phyloP scores from a whole-genome alignment of 2,888 invertebrate species.

The Halictus ligatus region DNA sequence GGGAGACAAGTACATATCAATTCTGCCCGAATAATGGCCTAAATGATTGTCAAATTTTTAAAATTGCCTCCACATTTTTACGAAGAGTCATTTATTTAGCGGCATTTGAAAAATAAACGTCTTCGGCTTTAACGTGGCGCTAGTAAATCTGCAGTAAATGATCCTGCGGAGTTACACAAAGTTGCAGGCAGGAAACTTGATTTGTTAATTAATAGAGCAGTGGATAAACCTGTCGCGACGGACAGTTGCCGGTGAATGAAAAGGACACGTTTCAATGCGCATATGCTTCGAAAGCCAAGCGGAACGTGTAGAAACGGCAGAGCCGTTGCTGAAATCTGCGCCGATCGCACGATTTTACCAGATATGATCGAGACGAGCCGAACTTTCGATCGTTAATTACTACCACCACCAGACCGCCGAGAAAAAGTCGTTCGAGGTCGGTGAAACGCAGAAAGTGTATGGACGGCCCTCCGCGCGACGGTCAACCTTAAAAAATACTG shows the following conservation, averaged over 20 bases:
- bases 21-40: too few species aligned
- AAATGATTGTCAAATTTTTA: too few species aligned
- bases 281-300: slow-evolving; percentile 36
- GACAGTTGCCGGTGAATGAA: not conserved
- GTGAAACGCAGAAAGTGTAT: slow-evolving; percentile 69
- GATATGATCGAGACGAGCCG: slow-evolving; percentile 54
- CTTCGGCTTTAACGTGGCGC: too few species aligned
- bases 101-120: too few species aligned
- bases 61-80: too few species aligned
- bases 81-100: too few species aligned
- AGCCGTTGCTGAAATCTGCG: slow-evolving; percentile 34
- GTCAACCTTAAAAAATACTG: slow-evolving; percentile 12
- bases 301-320: slow-evolving; percentile 22
- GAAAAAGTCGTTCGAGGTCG: slow-evolving; percentile 72
- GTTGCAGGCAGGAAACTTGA: not conserved
- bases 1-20: too few species aligned
- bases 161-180: not conserved
- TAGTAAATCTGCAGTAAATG: not conserved
- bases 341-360: slow-evolving; percentile 40
- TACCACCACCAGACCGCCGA: slow-evolving; percentile 52
- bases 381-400: slow-evolving; percentile 75
- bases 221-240: not conserved
- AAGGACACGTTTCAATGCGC: not conserved
- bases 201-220: not conserved
- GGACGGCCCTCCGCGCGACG: slow-evolving; percentile 22